These are phyloP conservation scores for Julus scanicus DNA, from an alignment of 2,888 invertebrate species.

Conservation along the genomic window DNA sequence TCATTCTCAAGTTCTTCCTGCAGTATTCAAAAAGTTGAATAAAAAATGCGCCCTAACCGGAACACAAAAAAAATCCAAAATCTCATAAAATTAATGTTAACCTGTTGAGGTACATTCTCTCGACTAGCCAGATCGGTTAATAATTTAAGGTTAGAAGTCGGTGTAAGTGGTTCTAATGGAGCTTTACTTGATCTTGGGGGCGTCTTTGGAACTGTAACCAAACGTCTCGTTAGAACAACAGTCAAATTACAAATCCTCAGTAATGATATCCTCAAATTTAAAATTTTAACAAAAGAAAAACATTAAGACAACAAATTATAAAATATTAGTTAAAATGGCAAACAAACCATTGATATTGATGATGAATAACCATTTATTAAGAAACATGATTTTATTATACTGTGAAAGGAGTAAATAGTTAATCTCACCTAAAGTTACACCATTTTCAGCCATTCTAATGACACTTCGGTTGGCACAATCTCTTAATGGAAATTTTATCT, in stretches of 20 bases:
- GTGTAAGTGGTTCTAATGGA: slow-evolving; percentile 69
- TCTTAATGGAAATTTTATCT: neutral
- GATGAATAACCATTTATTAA: no score
- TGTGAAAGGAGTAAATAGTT: neutral
- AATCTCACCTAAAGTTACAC: neutral
- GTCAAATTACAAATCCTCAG: neutral
- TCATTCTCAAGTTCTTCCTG: slow-evolving; percentile 37
- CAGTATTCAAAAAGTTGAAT: neutral
- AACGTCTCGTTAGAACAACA: neutral
- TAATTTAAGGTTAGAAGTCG: slow-evolving; percentile 76
- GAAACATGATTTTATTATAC: no score
- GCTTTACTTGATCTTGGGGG: slow-evolving; percentile 38
- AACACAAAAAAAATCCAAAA: no score
- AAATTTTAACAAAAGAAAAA: no score
- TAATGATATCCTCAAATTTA: no score
- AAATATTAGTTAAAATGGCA: no score
- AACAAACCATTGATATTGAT: no score
- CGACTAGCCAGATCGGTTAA: slow-evolving; percentile 73
- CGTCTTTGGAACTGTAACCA: slow-evolving; percentile 16
- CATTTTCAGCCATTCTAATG: neutral
- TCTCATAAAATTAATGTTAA: neutral
- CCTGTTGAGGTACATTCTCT: slow-evolving; percentile 22
- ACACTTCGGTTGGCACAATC: neutral
- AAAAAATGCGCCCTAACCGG: no score
- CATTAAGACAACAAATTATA: no score